Evolutionary conservation across 2,888 invertebrate species (phyloP), one percentile per base, ranked within the genome.

Genomic region (Falcaria lacertinaria): DNA sequence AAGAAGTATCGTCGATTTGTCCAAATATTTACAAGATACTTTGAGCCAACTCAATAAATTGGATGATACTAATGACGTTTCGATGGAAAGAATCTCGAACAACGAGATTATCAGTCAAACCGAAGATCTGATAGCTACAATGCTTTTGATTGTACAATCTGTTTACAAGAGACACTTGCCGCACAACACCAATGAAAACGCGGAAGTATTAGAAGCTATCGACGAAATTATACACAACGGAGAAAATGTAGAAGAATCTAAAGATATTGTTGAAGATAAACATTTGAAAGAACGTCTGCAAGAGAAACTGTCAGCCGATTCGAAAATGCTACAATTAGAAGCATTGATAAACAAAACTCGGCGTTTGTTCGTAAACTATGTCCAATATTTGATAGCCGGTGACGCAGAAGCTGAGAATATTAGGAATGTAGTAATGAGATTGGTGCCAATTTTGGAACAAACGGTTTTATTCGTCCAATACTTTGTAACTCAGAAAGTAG

Each of bases 391-490:
- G 8, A 70, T 89, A 2, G 65, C 64, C 2, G 60, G 57, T 11
- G 42, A 50, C 15, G 62, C 56, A 34, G 58, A 70, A 45, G 42
- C 63, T 0, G 68, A 64, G 1, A 70, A 66, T 37, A 63, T 79
- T 0, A 84, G 51, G 46, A 80, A 80, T 50, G 74, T 81, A 3
- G 63, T 91, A 4, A 76, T 83, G 65, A 82, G 87, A 54, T 78
- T 90, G 59, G 58, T 92, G 7, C 96, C 97, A 0, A 82, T 97
- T 19, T 77, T 98, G 42, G 92, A 95, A 45, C 97, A 97, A 78
- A 94, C 94, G 39, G 80, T 91, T 37, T 73, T 94, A 15, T 87
- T 97, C 38, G 92, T 93, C 1, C 94, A 97, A 69, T 97, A 93
- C 73, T 94, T 95, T 61, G 74, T 97, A 4, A 92, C 94, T 0